Evolutionary conservation across 2,797 vertebrate genomes (phyloP).

Genomic region (Bryconaethiops microstoma): DNA sequence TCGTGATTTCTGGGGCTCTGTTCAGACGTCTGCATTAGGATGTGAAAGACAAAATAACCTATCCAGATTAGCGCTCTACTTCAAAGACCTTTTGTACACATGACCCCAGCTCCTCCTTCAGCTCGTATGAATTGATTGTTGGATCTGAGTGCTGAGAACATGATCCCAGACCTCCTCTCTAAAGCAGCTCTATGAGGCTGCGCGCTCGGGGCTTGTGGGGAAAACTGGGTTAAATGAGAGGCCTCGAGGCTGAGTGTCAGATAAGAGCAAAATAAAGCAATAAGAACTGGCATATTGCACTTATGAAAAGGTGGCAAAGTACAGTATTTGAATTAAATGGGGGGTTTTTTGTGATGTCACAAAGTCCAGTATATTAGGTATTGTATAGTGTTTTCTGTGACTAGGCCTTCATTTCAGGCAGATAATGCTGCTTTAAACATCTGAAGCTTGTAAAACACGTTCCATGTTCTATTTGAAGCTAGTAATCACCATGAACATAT

Average conservation of each 20-base stretch:
- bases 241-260: neutral
- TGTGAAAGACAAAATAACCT: neutral
- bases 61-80: neutral
- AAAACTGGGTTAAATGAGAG: neutral
- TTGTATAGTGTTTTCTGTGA: too few species aligned
- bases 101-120: neutral
- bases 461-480: too few species aligned
- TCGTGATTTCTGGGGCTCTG: constrained; percentile 24
- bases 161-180: neutral
- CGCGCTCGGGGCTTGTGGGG: neutral
- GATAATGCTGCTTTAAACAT: too few species aligned
- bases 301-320: neutral
- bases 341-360: too few species aligned
- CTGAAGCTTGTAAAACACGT: too few species aligned
- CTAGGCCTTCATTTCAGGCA: too few species aligned
- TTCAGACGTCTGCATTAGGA: constrained; percentile 9
- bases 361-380: too few species aligned
- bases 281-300: neutral
- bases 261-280: neutral
- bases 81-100: neutral
- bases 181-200: neutral
- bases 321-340: neutral
- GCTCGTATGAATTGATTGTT: constrained; percentile 7
- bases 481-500: too few species aligned
- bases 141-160: neutral